Percentiles rank a stretch among this genome's conserved stretches.
Conservation (phyloP, 2,888 invertebrate genomes). For the Metalampra italica region DNA sequence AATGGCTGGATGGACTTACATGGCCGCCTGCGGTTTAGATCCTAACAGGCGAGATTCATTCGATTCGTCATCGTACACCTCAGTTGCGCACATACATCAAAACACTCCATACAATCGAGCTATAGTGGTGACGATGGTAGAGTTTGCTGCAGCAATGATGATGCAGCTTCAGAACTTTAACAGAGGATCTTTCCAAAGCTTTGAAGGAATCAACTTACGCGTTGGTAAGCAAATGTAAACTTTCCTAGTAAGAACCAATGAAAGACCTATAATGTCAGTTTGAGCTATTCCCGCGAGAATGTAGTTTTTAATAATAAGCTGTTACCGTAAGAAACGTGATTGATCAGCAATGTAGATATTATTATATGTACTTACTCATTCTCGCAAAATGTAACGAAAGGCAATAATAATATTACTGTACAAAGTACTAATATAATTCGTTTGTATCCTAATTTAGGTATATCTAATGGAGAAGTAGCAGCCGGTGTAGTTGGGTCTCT, state of each 20-base stretch:
- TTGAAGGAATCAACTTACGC: constrained; percentile 82
- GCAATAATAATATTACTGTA: too few relatives aligned
- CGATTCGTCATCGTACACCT: constrained; percentile 27
- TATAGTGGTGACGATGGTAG: constrained; percentile 67
- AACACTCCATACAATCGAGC: constrained; percentile 59
- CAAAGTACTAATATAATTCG: too few relatives aligned
- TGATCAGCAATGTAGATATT: too few relatives aligned
- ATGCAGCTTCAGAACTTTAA: constrained; percentile 75
- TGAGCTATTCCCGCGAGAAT: too few relatives aligned
- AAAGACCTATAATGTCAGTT: neutral
- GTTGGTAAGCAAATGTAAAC: constrained; percentile 77
- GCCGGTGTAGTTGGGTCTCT: constrained; percentile 97
- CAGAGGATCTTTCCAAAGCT: constrained; percentile 78
- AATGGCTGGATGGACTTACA: constrained; percentile 97
- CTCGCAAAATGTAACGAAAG: too few relatives aligned
- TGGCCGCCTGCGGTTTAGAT: constrained; percentile 96
- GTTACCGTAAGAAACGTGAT: too few relatives aligned
- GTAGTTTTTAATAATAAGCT: too few relatives aligned
- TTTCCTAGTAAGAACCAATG: neutral
- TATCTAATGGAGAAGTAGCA: constrained; percentile 93
- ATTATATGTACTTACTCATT: too few relatives aligned
- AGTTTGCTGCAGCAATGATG: constrained; percentile 74
- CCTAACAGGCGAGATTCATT: constrained; percentile 82
- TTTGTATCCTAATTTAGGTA: constrained; percentile 74
- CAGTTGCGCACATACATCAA: constrained; percentile 38